phyloP scores from a whole-genome alignment of 2,113 vertebrate genomes.

The Aleadryas rufinucha region DNA sequence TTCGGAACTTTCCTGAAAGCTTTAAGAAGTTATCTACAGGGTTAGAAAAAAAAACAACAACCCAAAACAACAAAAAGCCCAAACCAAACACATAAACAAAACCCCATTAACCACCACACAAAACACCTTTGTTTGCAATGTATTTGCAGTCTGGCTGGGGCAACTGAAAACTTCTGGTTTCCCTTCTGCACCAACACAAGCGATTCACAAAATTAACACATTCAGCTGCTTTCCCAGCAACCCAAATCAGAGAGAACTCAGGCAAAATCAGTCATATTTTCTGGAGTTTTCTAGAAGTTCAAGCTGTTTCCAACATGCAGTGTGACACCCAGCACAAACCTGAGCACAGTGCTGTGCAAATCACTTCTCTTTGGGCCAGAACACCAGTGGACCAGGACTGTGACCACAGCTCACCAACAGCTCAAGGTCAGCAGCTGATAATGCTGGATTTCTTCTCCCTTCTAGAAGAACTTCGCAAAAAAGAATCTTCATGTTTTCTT shows the following conservation, averaged over 20 bases:
- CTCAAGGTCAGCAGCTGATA: not conserved
- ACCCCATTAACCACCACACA: not conserved
- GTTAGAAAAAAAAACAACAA: not conserved
- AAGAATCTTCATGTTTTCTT: not conserved
- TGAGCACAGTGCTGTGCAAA: not conserved
- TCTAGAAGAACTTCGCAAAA: not conserved
- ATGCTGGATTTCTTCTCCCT: not conserved
- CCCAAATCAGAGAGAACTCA: not conserved
- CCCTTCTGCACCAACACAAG: not conserved
- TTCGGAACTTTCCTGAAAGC: not conserved
- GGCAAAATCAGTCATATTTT: not conserved
- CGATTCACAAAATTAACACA: not conserved
- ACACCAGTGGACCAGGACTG: not conserved
- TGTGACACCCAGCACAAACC: not conserved
- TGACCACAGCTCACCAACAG: not conserved
- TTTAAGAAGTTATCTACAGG: not conserved
- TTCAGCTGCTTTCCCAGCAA: not conserved
- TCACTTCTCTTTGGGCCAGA: not conserved
- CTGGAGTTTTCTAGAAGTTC: not conserved
- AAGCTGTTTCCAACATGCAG: not conserved
- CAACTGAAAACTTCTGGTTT: not conserved
- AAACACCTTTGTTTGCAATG: not conserved
- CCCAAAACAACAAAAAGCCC: not conserved
- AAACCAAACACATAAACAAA: not conserved
- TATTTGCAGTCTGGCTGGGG: not conserved